phyloP scores from a whole-genome alignment of 2,113 vertebrate species.

The Chaenocephalus aceratus region DNA sequence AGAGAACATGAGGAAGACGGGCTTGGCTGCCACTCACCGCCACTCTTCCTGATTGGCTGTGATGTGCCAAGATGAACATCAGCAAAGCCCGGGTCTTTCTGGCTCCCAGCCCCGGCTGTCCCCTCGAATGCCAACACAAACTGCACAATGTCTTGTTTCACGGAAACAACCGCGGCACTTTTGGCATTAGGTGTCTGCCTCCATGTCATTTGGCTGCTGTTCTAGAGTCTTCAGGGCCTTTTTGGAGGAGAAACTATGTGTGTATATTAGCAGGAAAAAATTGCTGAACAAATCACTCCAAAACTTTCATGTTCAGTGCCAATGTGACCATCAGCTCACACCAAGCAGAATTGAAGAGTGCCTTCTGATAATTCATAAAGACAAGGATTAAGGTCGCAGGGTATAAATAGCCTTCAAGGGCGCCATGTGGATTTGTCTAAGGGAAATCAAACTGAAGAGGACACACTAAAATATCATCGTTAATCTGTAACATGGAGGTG shows the following conservation, averaged over 20 bases:
- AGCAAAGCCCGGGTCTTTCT: conserved; percentile 63
- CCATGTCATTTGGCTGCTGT: conserved; percentile 70
- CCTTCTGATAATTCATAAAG: conserved; percentile 79
- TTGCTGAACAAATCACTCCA: conserved; percentile 54
- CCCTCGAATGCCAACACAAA: conserved; percentile 63
- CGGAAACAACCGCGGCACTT: conserved; percentile 50
- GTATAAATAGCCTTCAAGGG: conserved; percentile 81
- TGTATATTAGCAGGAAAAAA: conserved; percentile 41
- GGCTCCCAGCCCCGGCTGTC: conserved; percentile 67
- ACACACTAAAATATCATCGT: conserved; percentile 53
- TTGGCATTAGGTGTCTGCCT: conserved; percentile 63
- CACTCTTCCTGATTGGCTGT: conserved; percentile 72
- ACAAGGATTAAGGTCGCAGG: conserved; percentile 63
- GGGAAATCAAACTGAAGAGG: conserved; percentile 39
- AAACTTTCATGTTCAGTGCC: conserved; percentile 66
- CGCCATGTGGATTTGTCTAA: conserved; percentile 26
- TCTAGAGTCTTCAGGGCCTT: conserved; percentile 70
- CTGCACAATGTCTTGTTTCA: conserved; percentile 73
- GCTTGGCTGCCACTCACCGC: conserved; percentile 79
- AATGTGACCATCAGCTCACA: conserved; percentile 65
- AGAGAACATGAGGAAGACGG: conserved; percentile 75
- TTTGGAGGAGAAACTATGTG: conserved; percentile 23
- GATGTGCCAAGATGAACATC: conserved; percentile 82
- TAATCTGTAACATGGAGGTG: conserved; percentile 57
- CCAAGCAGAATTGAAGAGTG: conserved; percentile 71